Base-by-base conservation (phyloP, 2,113 vertebrate species). In the Cynopterus brachyotis region DNA sequence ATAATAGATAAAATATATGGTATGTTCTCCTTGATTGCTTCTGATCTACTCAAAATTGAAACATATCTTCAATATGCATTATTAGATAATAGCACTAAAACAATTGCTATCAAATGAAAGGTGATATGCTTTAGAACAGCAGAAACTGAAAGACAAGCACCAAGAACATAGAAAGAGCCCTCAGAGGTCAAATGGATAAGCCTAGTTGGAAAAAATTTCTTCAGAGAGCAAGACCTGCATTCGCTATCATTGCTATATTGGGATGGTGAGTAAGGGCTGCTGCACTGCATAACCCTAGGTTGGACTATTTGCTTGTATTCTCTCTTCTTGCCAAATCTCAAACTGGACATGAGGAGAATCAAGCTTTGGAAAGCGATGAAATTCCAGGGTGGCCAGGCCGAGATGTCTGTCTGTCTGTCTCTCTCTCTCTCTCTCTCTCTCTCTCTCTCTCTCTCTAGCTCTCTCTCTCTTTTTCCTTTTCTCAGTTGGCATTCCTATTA, bases 171-270 rank as follows among this genome's bases (percentile, higher is more conserved):
- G 4, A 64, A 16, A 80, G 0, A 7, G 17, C 47, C 10, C 19
- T n/a, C 22, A 0, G 24, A 69, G 37, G 2, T 26, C 2, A 53
- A 37, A 1, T 24, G 40, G 2, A 35, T 16, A 4, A 0, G 17
- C 0, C 45, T 47, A 28, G 15, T 30, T 20, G 0, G 28, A 42
- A 26, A 26, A 30, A 12, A 19, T 40, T 13, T 89, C 28, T 32
- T 90, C 42, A 45, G 26, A 26, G 20, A 4, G 24, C 15, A 13
- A 50, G 28, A 0, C 9, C 64, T 37, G 12, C 9, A 20, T 35
- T 67, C 42, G 17, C 1, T 67, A 2, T 22, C 20, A 15, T 13
- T 55, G 17, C 42, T 30, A 10, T 9, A 57, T 7, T 3, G 3
- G 22, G 24, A 45, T 22, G 24, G 13, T 16, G 32, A 9, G n/a